A percentile compares a stretch with the other conserved stretches of the same genome.
These are phyloP conservation scores for Paramacrobiotus metropolitanus DNA, from an alignment of 1,140 invertebrate species.

Conservation along the genomic window DNA sequence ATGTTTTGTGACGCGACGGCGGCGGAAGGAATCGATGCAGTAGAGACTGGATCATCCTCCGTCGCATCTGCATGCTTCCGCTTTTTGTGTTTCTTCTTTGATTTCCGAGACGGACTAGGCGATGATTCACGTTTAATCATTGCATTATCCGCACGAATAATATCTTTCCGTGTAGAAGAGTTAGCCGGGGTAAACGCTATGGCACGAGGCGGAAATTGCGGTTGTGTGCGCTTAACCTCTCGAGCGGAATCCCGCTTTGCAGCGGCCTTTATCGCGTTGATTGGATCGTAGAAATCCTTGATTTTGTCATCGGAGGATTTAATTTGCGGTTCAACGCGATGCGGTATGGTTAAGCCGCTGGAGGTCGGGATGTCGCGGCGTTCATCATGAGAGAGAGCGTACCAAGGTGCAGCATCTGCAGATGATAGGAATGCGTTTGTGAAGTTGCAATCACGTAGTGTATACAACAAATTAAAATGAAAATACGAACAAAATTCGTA, in stretches of 20 bases:
- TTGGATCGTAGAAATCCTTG: constrained; percentile 37
- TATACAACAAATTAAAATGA: too few species aligned
- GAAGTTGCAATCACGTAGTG: background rate
- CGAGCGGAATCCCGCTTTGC: constrained; percentile 16
- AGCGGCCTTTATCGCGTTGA: constrained; percentile 41
- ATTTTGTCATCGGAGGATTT: constrained; percentile 13
- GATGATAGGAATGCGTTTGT: background rate
- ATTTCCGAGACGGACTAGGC: constrained; percentile 3
- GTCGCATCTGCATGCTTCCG: constrained; percentile 16
- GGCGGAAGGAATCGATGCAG: too few species aligned
- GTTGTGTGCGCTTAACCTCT: constrained; percentile 12
- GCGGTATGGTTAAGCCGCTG: constrained; percentile 28
- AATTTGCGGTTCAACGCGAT: too few species aligned
- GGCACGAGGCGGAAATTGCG: constrained; percentile 8
- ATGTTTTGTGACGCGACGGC: too few species aligned
- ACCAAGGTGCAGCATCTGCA: constrained; percentile 14
- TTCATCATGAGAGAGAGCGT: constrained; percentile 11
- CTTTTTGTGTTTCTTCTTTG: constrained; percentile 8
- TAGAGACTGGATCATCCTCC: background rate
- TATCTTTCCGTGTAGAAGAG: too few species aligned
- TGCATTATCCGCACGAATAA: too few species aligned
- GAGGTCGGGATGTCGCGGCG: constrained; percentile 36
- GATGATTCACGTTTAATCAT: constrained; percentile 5
- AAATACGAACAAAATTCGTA: too few species aligned
- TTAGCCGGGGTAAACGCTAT: background rate